These are phyloP conservation scores for Kradibia gibbosae DNA, from an alignment of 1,140 invertebrate species.

Conservation along the genomic window DNA sequence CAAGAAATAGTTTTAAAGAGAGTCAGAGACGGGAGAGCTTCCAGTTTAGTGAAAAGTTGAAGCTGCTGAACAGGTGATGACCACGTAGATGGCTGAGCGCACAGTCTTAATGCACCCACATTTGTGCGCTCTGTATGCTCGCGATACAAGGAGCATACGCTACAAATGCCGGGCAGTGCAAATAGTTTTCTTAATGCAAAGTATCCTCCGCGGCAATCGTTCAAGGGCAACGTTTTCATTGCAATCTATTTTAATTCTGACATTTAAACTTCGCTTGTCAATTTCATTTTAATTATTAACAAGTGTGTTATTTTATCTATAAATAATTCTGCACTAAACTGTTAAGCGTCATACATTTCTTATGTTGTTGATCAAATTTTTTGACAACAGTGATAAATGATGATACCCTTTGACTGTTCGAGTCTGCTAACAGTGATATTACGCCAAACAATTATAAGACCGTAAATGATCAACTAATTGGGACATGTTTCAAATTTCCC, in stretches of 20 bases:
- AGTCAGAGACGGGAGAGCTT: not conserved
- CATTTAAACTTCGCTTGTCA: not conserved
- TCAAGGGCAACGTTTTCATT: not conserved
- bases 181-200: slow-evolving; percentile 40
- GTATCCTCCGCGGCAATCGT: not conserved
- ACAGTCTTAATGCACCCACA: no score
- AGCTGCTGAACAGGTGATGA: not conserved
- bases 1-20: slow-evolving; percentile 7
- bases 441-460: no score
- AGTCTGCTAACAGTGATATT: no score
- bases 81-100: no score
- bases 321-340: no score
- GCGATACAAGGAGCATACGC: slow-evolving; percentile 29
- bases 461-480: no score
- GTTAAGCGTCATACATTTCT: no score
- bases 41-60: not conserved
- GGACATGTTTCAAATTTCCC: no score
- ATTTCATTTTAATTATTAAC: not conserved
- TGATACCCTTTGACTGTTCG: no score
- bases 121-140: slow-evolving; percentile 5
- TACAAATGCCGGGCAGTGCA: slow-evolving; percentile 23
- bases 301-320: no score
- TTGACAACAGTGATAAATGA: no score
- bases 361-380: no score
- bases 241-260: not conserved